Conservation (phyloP, 1,140 invertebrate species). For the Rhopalosiphum padi region DNA sequence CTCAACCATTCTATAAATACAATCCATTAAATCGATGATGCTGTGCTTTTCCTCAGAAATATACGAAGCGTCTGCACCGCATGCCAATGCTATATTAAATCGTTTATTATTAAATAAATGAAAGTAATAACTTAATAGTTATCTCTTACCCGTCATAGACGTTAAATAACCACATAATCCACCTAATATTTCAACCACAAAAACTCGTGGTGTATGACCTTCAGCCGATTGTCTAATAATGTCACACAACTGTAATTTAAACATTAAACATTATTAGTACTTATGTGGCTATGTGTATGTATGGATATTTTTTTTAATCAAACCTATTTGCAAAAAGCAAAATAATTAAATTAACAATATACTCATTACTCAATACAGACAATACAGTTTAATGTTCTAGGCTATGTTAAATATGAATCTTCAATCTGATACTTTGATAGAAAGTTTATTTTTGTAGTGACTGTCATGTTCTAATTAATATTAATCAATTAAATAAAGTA, state of each 20-base stretch:
- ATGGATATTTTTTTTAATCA: background rate
- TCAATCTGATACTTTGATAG: no score
- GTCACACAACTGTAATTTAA: conserved; percentile 45
- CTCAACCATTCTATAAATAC: conserved; percentile 9
- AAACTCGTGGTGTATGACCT: conserved; percentile 50
- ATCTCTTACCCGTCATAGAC: conserved; percentile 33
- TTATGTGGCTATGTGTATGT: no score
- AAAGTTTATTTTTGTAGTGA: no score
- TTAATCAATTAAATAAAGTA: no score
- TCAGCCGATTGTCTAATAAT: conserved; percentile 56
- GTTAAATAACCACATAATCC: conserved; percentile 53
- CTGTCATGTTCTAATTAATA: no score
- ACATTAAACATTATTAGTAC: background rate
- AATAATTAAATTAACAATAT: no score
- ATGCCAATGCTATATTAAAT: conserved; percentile 32
- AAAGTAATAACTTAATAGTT: background rate
- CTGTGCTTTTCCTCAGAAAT: conserved; percentile 47
- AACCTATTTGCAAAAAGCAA: no score
- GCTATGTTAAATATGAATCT: no score
- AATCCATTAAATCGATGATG: conserved; percentile 23
- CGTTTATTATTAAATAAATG: background rate
- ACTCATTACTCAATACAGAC: no score
- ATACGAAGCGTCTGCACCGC: conserved; percentile 52
- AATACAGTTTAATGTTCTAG: no score
- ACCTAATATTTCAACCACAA: conserved; percentile 55